phyloP scores from a whole-genome alignment of 2,113 vertebrate genomes.

The Gymnarchus niloticus region DNA sequence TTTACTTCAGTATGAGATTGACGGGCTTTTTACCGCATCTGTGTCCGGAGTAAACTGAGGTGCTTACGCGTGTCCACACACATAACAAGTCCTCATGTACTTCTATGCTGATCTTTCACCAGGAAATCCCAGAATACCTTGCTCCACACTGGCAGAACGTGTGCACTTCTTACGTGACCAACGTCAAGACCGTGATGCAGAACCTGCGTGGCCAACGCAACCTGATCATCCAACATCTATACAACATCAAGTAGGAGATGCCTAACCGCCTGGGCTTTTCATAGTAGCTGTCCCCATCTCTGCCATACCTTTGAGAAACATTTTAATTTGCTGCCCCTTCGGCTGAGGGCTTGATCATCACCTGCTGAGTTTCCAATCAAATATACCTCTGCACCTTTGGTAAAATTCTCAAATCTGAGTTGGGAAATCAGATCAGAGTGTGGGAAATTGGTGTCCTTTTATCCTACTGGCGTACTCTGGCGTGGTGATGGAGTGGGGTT shows the following conservation, averaged over 20 bases:
- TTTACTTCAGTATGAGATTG: background rate
- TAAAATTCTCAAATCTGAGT: background rate
- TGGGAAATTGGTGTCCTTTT: background rate
- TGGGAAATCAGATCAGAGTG: background rate
- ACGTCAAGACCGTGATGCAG: constrained; percentile 71
- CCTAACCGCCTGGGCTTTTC: background rate
- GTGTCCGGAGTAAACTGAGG: no score
- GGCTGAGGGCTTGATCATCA: background rate
- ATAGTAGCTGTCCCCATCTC: background rate
- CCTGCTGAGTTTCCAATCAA: background rate
- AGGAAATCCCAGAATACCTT: constrained; percentile 74
- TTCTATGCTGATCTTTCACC: background rate
- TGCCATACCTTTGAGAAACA: background rate
- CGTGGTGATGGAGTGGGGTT: background rate
- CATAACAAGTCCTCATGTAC: background rate
- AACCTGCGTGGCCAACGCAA: constrained; percentile 64
- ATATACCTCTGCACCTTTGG: background rate
- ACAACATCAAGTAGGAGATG: constrained; percentile 64
- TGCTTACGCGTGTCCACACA: no score
- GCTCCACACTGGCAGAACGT: constrained; percentile 72
- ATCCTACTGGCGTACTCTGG: background rate
- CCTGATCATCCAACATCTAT: constrained; percentile 60
- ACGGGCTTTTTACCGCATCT: background rate
- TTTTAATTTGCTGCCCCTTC: background rate
- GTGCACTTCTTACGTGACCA: constrained; percentile 66